phyloP scores from a whole-genome alignment of 2,888 invertebrate genomes.

The Macroteleia sp. region DNA sequence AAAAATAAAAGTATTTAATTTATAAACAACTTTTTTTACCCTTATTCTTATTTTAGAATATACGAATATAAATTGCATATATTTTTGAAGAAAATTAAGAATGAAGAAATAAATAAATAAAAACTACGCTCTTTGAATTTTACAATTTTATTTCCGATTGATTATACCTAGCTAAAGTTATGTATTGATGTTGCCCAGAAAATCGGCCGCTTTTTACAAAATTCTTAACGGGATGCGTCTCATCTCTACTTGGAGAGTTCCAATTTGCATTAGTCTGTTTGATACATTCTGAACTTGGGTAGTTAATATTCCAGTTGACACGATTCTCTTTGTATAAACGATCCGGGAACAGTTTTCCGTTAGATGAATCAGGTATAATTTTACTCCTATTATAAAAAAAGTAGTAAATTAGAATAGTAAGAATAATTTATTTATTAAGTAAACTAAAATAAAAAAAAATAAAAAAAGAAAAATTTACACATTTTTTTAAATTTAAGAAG shows the following conservation, averaged over 20 bases:
- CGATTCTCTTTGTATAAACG: conserved; percentile 84
- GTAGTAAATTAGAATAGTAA: conserved; percentile 2
- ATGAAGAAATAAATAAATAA: no score
- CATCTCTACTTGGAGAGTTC: conserved; percentile 79
- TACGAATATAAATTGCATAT: no score
- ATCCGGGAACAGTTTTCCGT: conserved; percentile 76
- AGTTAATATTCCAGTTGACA: conserved; percentile 84
- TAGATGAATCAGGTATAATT: conserved; percentile 75
- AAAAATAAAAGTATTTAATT: no score
- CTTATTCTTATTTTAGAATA: no score
- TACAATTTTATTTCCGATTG: no score
- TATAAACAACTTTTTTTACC: no score
- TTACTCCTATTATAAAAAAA: conserved; percentile 72
- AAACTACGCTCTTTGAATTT: no score
- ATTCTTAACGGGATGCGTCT: conserved; percentile 72
- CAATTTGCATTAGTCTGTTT: conserved; percentile 78
- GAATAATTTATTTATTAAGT: no score
- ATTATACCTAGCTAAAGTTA: conserved; percentile 90
- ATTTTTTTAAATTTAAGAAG: no score
- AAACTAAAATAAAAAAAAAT: no score
- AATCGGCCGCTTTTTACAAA: conserved; percentile 79
- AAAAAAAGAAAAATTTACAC: conserved; percentile 2
- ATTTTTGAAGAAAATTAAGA: no score
- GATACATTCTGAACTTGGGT: conserved; percentile 75
- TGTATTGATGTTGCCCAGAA: conserved; percentile 90